A percentile compares a stretch with the other conserved stretches of the same genome.
Conservation (phyloP, 2,113 vertebrate species). For the Argyrosomus japonicus region DNA sequence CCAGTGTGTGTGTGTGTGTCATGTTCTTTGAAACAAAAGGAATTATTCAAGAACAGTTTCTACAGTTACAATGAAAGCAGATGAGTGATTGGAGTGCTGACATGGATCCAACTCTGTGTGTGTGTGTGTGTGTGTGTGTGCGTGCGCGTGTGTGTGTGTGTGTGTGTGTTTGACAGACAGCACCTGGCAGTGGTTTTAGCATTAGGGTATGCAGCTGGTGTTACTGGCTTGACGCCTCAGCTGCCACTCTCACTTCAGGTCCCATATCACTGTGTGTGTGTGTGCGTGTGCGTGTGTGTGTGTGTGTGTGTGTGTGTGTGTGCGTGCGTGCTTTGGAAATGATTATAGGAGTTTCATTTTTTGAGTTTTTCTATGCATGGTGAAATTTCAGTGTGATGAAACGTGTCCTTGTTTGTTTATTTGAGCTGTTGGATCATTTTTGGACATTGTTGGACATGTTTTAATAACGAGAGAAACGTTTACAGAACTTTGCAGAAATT, state of each 20-base stretch:
- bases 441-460: too few relatives aligned
- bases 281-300: conserved; percentile 6
- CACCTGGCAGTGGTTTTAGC: conserved; percentile 37
- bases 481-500: too few relatives aligned
- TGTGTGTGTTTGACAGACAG: conserved; percentile 26
- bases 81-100: conserved; percentile 44
- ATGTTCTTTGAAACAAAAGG: background rate
- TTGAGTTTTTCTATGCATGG: background rate
- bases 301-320: conserved; percentile 1
- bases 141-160: conserved; percentile 24
- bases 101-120: conserved; percentile 20
- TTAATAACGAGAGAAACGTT: too few relatives aligned
- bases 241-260: conserved; percentile 2
- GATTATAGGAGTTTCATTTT: background rate
- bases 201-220: conserved; percentile 48
- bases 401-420: too few relatives aligned
- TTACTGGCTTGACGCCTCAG: conserved; percentile 29
- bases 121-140: conserved; percentile 37
- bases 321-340: background rate
- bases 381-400: too few relatives aligned
- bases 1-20: background rate
- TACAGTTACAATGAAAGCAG: conserved; percentile 11
- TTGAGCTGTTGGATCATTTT: too few relatives aligned
- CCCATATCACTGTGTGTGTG: conserved; percentile 8
- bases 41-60: background rate